Evolutionary conservation across 2,888 invertebrate species (phyloP), one percentile per base, ranked within the genome.

Genomic region (Chironomus riparius): DNA sequence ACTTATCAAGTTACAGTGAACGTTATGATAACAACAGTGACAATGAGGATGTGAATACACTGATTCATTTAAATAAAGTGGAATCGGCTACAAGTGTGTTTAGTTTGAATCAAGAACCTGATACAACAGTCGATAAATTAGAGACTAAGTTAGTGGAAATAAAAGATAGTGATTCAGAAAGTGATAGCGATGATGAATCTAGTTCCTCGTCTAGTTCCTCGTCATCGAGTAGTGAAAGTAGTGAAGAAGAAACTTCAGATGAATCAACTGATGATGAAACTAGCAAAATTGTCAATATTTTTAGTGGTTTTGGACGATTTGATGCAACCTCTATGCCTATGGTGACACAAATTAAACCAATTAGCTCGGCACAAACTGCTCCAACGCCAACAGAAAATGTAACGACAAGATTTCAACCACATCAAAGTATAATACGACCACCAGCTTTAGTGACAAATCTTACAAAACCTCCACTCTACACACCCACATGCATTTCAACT

Each of bases 291-390:
- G 56, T 56, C 2, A 56, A 18, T 65, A 22, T 62, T 47, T 38
- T 50, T 18, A n/a, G 47, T 13, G 73, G 73, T 10, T 73, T 73
- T 65, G 73, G 73, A 13, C 22, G 73, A 13, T 73, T 73, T 28
- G 38, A 62, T 47, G 62, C 73, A 50, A 28, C 21, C 13, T 62
- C 73, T 4, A 71, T 71, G 50, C 71, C 71, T 10, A 71, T 71
- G 71, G 71, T 71, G 4, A 71, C 71, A 56, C 71, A 71, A 71
- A 56, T 71, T 4, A 71, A 71, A 56, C 56, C 71, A 13, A 18
- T 56, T 15, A 18, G n/a, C 5, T 10, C 65, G 2, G n/a, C 18
- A 15, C 65, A 65, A 24, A 18, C 22, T 10, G 18, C 38, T 7
- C 5, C 2, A 24, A n/a, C 73, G 28, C 1, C 62, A n/a, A 38